Evolutionary conservation across 2,888 invertebrate genomes (phyloP).

Genomic region (Epinotia bilunana): DNA sequence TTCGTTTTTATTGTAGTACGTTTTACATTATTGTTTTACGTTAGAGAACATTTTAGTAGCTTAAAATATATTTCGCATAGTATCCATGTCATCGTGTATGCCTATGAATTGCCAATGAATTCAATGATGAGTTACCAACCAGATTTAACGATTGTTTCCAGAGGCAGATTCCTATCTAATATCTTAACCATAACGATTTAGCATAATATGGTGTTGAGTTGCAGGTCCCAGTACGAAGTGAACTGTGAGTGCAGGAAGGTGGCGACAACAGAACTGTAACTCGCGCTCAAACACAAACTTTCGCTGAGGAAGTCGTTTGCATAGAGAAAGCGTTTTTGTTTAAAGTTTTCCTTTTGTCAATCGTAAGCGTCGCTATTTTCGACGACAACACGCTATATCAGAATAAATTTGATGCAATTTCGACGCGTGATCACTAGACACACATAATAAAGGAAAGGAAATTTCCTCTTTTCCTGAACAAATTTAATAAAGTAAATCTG

Average conservation of each 20-base stretch:
- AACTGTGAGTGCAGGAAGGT: conserved; percentile 3
- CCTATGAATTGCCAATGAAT: no score
- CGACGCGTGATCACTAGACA: conserved; percentile 13
- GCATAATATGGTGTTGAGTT: neutral
- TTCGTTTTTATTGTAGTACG: no score
- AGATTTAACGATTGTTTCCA: no score
- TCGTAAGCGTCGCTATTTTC: conserved; percentile 67
- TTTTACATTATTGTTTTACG: no score
- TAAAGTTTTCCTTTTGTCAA: conserved; percentile 72
- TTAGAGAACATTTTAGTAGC: no score
- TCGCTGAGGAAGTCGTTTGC: conserved; percentile 70
- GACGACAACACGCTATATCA: conserved; percentile 49
- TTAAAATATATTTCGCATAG: no score
- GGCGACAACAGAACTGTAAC: conserved; percentile 37
- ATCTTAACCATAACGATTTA: neutral
- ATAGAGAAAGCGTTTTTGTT: conserved; percentile 76
- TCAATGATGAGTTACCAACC: no score
- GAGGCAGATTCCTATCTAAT: no score
- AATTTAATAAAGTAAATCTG: conserved; percentile 66
- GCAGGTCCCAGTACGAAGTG: neutral
- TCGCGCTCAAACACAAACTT: conserved; percentile 64
- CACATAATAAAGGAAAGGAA: conserved; percentile 53
- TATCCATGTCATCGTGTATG: no score
- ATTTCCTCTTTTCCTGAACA: conserved; percentile 52
- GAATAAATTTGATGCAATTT: conserved; percentile 26